Evolutionary conservation across 2,888 invertebrate species (phyloP).

Genomic region (Drosophila greeni): DNA sequence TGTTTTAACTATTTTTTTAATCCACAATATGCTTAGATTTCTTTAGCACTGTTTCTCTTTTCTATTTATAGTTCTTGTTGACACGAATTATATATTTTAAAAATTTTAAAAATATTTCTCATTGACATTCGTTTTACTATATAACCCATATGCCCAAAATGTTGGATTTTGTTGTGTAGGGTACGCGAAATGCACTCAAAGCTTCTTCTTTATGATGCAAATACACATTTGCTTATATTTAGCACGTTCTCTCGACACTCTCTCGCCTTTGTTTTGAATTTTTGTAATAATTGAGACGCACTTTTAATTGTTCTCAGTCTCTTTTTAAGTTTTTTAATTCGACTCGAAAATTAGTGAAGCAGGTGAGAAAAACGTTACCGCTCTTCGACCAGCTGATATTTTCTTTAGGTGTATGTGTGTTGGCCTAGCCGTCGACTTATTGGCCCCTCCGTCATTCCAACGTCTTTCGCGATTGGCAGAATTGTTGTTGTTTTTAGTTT

Average conservation of each 20-base stretch:
- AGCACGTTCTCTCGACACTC: constrained; percentile 8
- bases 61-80: background rate
- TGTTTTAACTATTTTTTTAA: background rate
- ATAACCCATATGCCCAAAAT: constrained; percentile 9
- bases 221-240: constrained; percentile 25
- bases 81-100: background rate
- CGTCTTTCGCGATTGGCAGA: constrained; percentile 18
- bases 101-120: background rate
- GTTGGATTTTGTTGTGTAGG: constrained; percentile 23
- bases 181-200: constrained; percentile 36
- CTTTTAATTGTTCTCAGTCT: constrained; percentile 28
- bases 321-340: constrained; percentile 1
- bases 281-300: constrained; percentile 23
- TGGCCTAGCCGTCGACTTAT: constrained; percentile 30
- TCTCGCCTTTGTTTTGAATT: constrained; percentile 30
- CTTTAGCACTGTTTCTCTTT: background rate
- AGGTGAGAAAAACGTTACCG: constrained; percentile 3
- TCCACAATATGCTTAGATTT: background rate
- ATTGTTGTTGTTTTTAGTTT: constrained; percentile 1
- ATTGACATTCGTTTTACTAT: background rate
- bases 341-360: background rate
- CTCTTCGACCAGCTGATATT: constrained; percentile 31
- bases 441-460: constrained; percentile 33
- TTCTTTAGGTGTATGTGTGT: constrained; percentile 26
- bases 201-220: constrained; percentile 31